phyloP scores from a whole-genome alignment of 2,113 vertebrate species.

The Nothoprocta pentlandii region DNA sequence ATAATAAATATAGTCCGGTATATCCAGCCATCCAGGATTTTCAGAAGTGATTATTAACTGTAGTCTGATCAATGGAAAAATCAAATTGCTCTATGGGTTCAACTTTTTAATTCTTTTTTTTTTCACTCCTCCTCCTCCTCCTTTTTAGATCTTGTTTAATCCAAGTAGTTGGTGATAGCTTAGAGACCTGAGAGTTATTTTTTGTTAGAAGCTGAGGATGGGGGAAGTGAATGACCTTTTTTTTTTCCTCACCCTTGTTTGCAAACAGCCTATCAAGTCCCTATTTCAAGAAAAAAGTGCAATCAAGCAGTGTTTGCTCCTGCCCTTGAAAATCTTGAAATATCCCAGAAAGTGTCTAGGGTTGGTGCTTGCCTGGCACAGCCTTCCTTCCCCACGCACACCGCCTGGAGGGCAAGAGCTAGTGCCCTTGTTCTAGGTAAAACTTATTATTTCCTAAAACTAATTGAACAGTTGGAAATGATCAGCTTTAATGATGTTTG shows the following conservation, averaged over 20 bases:
- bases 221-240: background rate
- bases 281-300: background rate
- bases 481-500: background rate
- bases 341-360: background rate
- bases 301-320: background rate
- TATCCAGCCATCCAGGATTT: background rate
- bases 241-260: background rate
- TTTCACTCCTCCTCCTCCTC: no score
- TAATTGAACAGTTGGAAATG: background rate
- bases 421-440: background rate
- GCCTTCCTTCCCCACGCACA: background rate
- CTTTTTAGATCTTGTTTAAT: background rate
- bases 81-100: background rate
- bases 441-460: slow-evolving; percentile 1
- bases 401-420: background rate
- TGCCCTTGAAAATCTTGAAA: background rate
- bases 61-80: background rate
- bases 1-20: background rate
- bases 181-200: background rate
- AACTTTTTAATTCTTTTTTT: background rate
- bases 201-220: background rate
- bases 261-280: background rate
- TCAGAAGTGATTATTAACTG: background rate
- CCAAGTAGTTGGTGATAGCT: background rate
- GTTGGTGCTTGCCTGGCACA: background rate